phyloP scores from a whole-genome alignment of 2,888 invertebrate species.

The Biston betularia region DNA sequence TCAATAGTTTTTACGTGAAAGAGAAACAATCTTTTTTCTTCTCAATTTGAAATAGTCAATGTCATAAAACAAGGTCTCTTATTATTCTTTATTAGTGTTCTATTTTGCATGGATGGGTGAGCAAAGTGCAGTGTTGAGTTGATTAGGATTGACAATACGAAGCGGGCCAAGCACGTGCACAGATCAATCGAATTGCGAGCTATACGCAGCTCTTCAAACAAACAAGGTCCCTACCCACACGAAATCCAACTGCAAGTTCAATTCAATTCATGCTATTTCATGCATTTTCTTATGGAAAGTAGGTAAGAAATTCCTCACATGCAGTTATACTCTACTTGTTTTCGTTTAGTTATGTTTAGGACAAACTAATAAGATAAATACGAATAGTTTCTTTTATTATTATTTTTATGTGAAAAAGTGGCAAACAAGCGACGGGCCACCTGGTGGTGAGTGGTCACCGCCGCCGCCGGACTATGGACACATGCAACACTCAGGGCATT shows the following conservation, averaged over 20 bases:
- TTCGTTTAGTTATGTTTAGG: background rate
- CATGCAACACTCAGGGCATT: too few relatives aligned
- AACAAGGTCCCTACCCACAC: background rate
- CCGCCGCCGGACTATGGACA: too few relatives aligned
- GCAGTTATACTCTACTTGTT: background rate
- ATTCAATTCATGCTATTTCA: background rate
- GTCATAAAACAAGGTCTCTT: too few relatives aligned
- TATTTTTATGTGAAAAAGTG: too few relatives aligned
- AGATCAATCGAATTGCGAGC: constrained; percentile 16
- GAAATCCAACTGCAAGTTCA: background rate
- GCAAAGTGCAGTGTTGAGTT: constrained; percentile 20
- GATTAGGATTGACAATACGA: constrained; percentile 25
- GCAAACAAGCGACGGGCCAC: too few relatives aligned
- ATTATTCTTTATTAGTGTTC: background rate
- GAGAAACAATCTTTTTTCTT: too few relatives aligned
- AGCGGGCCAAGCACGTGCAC: constrained; percentile 25
- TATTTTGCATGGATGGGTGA: constrained; percentile 7
- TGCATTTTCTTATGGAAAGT: background rate
- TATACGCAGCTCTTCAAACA: constrained; percentile 4
- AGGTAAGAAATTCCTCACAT: too few relatives aligned
- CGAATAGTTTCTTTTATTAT: too few relatives aligned
- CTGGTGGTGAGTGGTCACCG: too few relatives aligned
- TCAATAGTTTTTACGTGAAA: too few relatives aligned
- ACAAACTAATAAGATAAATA: too few relatives aligned
- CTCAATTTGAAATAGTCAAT: too few relatives aligned